phyloP scores from a whole-genome alignment of 2,888 invertebrate species.

The Andrena flavipes region DNA sequence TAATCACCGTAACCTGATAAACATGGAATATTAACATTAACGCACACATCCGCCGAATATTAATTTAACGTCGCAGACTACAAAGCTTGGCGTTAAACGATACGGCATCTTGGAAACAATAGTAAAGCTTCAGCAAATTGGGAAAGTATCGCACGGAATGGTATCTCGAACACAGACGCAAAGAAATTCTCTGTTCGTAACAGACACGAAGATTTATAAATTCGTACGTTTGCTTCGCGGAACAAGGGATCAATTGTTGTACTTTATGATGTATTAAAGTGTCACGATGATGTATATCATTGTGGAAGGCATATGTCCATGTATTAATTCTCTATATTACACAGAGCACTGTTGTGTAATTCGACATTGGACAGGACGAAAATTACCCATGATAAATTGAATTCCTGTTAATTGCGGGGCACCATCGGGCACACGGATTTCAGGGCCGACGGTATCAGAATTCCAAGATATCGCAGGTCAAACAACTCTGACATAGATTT shows the following conservation, averaged over 20 bases:
- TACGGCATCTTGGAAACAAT: background rate
- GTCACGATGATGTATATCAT: constrained; percentile 26
- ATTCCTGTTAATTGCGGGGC: constrained; percentile 14
- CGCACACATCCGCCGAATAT: background rate
- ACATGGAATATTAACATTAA: constrained; percentile 17
- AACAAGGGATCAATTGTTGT: constrained; percentile 7
- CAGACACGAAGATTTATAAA: constrained; percentile 8
- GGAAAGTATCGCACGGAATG: background rate
- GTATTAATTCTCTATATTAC: constrained; percentile 18
- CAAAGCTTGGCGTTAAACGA: background rate
- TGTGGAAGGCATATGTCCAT: constrained; percentile 49
- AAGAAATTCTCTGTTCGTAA: background rate
- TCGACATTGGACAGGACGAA: constrained; percentile 29
- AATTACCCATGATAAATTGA: constrained; percentile 14
- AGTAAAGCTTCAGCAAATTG: background rate
- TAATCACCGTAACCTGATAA: constrained; percentile 18
- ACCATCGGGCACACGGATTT: constrained; percentile 31
- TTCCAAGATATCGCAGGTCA: constrained; percentile 58
- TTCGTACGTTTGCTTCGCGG: background rate
- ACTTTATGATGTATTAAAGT: constrained; percentile 32
- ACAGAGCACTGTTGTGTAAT: constrained; percentile 31
- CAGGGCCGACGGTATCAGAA: constrained; percentile 36
- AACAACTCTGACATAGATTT: constrained; percentile 60
- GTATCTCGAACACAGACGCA: background rate
- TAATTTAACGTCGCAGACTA: background rate